phyloP scores from a whole-genome alignment of 2,888 invertebrate species.

The Erannis defoliaria region DNA sequence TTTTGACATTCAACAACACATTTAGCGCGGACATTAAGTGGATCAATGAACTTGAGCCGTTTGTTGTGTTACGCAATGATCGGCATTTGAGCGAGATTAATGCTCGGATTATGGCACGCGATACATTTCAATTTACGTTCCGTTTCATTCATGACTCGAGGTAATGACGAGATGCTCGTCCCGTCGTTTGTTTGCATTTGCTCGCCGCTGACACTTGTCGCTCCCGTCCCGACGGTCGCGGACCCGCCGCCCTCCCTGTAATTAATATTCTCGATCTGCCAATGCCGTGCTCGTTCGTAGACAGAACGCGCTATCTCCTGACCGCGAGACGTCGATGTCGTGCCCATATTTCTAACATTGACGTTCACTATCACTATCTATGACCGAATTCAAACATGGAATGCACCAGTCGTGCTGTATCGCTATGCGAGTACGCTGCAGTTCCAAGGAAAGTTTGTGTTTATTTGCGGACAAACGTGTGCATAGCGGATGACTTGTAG shows the following conservation, averaged over 20 bases:
- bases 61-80: slow-evolving; percentile 83
- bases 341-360: slow-evolving; percentile 14
- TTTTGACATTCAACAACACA: slow-evolving; percentile 84
- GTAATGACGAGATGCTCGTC: slow-evolving; percentile 79
- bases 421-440: slow-evolving; percentile 19
- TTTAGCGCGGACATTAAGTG: slow-evolving; percentile 84
- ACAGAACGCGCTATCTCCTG: slow-evolving; percentile 13
- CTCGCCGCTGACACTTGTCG: slow-evolving; percentile 53
- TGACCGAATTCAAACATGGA: slow-evolving; percentile 28
- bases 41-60: slow-evolving; percentile 86
- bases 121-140: slow-evolving; percentile 86
- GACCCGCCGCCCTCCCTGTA: slow-evolving; percentile 45
- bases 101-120: slow-evolving; percentile 86
- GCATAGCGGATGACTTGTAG: slow-evolving; percentile 52
- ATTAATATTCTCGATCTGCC: slow-evolving; percentile 62
- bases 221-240: slow-evolving; percentile 13
- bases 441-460: slow-evolving; percentile 36
- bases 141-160: slow-evolving; percentile 84
- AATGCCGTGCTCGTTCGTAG: slow-evolving; percentile 25
- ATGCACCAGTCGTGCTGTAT: slow-evolving; percentile 1
- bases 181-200: slow-evolving; percentile 72
- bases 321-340: slow-evolving; percentile 18
- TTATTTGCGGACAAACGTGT: slow-evolving; percentile 48
- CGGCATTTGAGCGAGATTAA: slow-evolving; percentile 86
- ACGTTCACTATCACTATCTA: slow-evolving; percentile 34